Evolutionary conservation across 1,140 invertebrate genomes (phyloP).

Genomic region (Diorhabda sublineata): DNA sequence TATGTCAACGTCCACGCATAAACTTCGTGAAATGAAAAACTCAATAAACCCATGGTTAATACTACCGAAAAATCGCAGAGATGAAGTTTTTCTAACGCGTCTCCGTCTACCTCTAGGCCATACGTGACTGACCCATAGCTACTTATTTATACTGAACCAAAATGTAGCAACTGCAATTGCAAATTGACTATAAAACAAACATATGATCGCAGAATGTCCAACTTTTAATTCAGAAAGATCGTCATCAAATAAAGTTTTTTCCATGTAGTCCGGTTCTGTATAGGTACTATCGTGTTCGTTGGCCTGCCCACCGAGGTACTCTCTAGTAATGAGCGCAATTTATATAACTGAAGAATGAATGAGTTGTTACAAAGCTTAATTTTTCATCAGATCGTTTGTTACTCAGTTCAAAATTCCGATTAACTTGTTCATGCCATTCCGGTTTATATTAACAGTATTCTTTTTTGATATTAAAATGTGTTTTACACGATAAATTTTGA

Average conservation of each 20-base stretch:
- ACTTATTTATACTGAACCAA: too few species aligned
- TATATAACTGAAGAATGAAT: conserved; percentile 38
- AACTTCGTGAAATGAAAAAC: too few species aligned
- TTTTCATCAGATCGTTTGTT: conserved; percentile 41
- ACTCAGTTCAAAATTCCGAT: conserved; percentile 34
- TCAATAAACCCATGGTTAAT: too few species aligned
- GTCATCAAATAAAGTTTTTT: conserved; percentile 8
- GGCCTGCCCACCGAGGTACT: conserved; percentile 28
- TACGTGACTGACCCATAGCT: too few species aligned
- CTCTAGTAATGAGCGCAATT: conserved; percentile 38
- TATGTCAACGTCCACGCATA: too few species aligned
- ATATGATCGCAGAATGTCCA: too few species aligned
- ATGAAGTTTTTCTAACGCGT: too few species aligned
- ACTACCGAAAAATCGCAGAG: too few species aligned
- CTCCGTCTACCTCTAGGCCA: too few species aligned
- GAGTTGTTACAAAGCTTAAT: conserved; percentile 38
- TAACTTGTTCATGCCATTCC: conserved; percentile 36
- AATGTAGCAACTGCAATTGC: too few species aligned
- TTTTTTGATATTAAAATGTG: conserved; percentile 29
- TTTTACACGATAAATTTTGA: conserved; percentile 21
- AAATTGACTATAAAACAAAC: too few species aligned
- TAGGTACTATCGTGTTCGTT: conserved; percentile 23
- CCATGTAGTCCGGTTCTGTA: conserved; percentile 3
- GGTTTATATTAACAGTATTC: conserved; percentile 29
- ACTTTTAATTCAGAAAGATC: too few species aligned